phyloP scores from a whole-genome alignment of 2,113 vertebrate genomes.

The Rhea americana region DNA sequence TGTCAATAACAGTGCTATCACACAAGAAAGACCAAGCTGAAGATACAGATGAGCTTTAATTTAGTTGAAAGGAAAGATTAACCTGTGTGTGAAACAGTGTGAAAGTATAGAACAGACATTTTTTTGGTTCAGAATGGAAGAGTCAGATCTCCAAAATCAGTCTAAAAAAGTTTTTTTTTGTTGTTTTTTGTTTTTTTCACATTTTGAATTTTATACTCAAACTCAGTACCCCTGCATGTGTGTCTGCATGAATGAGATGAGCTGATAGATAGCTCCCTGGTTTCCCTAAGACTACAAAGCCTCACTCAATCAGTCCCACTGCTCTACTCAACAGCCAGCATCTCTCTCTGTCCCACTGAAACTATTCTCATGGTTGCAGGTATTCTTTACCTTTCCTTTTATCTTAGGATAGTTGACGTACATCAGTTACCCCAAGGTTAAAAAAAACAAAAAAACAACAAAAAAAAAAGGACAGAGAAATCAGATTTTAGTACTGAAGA shows the following conservation, averaged over 20 bases:
- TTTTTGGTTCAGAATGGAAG: neutral
- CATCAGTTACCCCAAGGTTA: neutral
- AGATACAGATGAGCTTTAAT: neutral
- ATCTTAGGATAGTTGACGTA: neutral
- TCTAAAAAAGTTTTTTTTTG: neutral
- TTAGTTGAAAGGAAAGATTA: neutral
- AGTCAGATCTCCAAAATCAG: neutral
- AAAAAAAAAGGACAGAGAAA: neutral
- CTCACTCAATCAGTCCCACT: neutral
- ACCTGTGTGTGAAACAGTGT: neutral
- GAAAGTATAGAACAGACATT: neutral
- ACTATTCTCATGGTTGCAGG: neutral
- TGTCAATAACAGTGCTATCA: neutral
- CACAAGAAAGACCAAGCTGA: neutral
- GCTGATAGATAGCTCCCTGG: neutral
- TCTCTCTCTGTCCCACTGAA: neutral
- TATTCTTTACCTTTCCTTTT: constrained; percentile 10
- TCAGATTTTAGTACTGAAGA: neutral
- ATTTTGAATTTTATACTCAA: neutral
- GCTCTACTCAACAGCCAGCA: neutral
- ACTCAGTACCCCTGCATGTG: neutral
- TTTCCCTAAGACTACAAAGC: neutral
- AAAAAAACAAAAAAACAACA: neutral
- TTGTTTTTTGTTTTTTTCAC: too few species aligned
- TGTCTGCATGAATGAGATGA: neutral